Percentiles rank a stretch among this genome's conserved stretches.
Conservation (phyloP, 2,797 vertebrate genomes). For the Eleutherodactylus coqui region DNA sequence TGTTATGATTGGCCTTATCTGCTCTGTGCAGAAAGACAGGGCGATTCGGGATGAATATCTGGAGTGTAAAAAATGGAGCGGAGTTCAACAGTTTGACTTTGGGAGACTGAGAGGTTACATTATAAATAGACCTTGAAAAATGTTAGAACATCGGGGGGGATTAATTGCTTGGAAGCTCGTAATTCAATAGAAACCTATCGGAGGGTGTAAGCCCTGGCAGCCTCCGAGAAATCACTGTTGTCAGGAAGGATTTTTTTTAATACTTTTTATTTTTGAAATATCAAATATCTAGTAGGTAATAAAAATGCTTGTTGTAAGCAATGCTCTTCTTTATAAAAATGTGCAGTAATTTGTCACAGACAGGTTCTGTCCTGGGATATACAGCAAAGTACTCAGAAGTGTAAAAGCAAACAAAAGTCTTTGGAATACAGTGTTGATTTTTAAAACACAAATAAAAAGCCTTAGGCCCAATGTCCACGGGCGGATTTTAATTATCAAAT, state of each 20-base stretch:
- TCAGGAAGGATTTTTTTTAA: background rate
- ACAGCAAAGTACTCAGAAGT: too few relatives aligned
- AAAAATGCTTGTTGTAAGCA: background rate
- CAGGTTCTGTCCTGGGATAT: background rate
- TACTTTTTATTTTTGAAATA: background rate
- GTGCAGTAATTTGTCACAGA: background rate
- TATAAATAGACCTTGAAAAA: background rate
- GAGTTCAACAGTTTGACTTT: background rate
- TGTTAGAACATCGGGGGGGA: constrained; percentile 5
- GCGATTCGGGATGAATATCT: background rate
- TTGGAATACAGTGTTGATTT: too few relatives aligned
- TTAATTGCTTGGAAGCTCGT: background rate
- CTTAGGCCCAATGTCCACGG: too few relatives aligned
- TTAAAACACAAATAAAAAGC: too few relatives aligned
- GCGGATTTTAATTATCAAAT: too few relatives aligned
- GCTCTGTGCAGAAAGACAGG: constrained; percentile 29
- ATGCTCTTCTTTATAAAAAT: background rate
- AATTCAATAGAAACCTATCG: background rate
- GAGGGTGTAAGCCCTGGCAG: background rate
- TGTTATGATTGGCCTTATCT: constrained; percentile 55
- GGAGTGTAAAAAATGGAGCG: background rate
- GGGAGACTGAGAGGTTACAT: constrained; percentile 17
- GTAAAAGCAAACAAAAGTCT: too few relatives aligned
- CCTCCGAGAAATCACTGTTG: background rate
- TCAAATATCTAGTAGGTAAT: background rate